Evolutionary conservation across 2,888 invertebrate species (phyloP).

Genomic region (Zhengitettix transpicula): DNA sequence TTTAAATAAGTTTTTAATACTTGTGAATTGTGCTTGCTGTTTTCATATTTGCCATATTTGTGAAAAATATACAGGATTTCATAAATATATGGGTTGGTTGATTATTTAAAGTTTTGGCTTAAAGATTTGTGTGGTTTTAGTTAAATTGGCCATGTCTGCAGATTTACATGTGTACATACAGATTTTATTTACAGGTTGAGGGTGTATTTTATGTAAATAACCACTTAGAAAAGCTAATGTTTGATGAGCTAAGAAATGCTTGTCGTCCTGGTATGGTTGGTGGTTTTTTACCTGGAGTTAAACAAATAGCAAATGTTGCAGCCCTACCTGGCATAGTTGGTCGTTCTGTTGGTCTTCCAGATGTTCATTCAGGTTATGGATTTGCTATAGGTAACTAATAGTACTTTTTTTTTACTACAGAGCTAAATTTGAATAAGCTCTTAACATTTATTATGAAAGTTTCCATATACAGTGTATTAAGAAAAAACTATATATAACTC

Average conservation of each 20-base stretch:
- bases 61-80: background rate
- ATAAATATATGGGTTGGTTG: background rate
- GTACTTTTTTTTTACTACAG: too few species aligned
- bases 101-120: background rate
- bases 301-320: conserved; percentile 98
- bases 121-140: too few species aligned
- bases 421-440: too few species aligned
- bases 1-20: too few species aligned
- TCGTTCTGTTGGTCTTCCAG: conserved; percentile 83
- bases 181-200: conserved; percentile 49
- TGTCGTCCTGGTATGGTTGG: conserved; percentile 82
- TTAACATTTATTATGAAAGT: too few species aligned
- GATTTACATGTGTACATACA: background rate
- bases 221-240: conserved; percentile 83
- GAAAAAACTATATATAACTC: too few species aligned
- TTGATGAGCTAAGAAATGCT: conserved; percentile 85
- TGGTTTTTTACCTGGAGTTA: conserved; percentile 94
- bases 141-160: background rate
- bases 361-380: conserved; percentile 96
- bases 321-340: conserved; percentile 95
- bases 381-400: conserved; percentile 79
- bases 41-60: too few species aligned
- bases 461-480: too few species aligned
- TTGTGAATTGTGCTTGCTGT: too few species aligned
- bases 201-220: conserved; percentile 93